phyloP scores from a whole-genome alignment of 2,113 vertebrate genomes.

The Dunckerocampus dactyliophorus region DNA sequence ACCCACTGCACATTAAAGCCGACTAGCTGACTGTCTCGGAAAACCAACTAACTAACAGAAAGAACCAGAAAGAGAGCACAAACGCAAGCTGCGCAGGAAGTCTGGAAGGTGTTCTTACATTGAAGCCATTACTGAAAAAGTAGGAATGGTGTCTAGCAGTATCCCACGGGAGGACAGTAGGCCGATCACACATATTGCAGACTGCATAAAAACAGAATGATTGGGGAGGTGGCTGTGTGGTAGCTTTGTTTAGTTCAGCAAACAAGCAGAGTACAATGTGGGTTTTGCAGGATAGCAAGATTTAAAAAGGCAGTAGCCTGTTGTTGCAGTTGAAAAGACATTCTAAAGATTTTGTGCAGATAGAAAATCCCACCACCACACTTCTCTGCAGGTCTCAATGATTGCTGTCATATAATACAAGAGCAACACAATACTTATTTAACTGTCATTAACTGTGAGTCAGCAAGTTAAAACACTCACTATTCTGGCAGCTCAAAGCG shows the following conservation, averaged over 20 bases:
- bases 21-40: slow-evolving; percentile 51
- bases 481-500: slow-evolving; percentile 35
- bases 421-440: slow-evolving; percentile 1
- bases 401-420: slow-evolving; percentile 21
- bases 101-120: slow-evolving; percentile 21
- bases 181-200: neutral
- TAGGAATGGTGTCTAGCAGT: slow-evolving; percentile 26
- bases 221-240: neutral
- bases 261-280: too few relatives aligned
- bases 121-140: slow-evolving; percentile 32
- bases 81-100: slow-evolving; percentile 8
- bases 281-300: too few relatives aligned
- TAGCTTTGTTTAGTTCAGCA: too few relatives aligned
- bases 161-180: neutral
- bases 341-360: too few relatives aligned
- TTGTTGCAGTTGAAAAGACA: too few relatives aligned
- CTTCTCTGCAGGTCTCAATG: slow-evolving; percentile 15
- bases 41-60: slow-evolving; percentile 15
- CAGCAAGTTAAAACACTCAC: slow-evolving; percentile 49
- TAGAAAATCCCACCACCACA: too few relatives aligned
- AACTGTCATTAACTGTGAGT: slow-evolving; percentile 28
- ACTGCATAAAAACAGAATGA: neutral
- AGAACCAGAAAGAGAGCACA: neutral
- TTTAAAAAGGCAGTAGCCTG: too few relatives aligned
- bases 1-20: slow-evolving; percentile 22